Conservation (phyloP, 2,113 vertebrate genomes). For the Diphyllodes magnificus region DNA sequence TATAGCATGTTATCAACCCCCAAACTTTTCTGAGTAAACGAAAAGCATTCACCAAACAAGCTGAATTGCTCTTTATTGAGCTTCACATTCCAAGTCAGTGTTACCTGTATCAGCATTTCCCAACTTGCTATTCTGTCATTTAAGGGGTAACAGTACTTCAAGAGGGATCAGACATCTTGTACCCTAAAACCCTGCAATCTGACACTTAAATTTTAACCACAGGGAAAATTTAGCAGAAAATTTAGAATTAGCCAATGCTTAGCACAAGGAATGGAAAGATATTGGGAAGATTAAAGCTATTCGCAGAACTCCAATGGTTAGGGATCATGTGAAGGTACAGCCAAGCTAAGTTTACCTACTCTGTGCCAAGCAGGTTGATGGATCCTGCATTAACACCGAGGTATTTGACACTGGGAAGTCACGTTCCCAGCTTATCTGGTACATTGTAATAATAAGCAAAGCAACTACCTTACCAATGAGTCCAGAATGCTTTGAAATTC, state of each 20-base stretch:
- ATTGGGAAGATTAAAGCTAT: conserved; percentile 14
- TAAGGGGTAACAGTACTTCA: conserved; percentile 28
- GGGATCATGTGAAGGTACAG: conserved; percentile 61
- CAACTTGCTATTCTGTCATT: conserved; percentile 32
- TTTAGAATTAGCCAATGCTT: conserved; percentile 73
- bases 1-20: conserved; percentile 12
- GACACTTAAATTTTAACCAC: conserved; percentile 46
- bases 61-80: conserved; percentile 23
- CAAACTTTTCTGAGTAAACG: conserved; percentile 24
- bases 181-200: conserved; percentile 27
- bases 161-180: conserved; percentile 37
- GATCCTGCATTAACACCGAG: conserved; percentile 52
- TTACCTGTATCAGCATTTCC: conserved; percentile 46
- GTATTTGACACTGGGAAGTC: conserved; percentile 55
- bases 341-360: conserved; percentile 55
- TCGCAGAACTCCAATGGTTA: conserved; percentile 36
- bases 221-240: conserved; percentile 55
- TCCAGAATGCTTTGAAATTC: conserved; percentile 58
- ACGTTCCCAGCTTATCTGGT: conserved; percentile 47
- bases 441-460: conserved; percentile 33
- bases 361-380: conserved; percentile 52
- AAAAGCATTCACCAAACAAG: conserved; percentile 30
- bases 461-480: conserved; percentile 54
- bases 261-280: conserved; percentile 54
- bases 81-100: background rate